These are phyloP conservation scores for Plemyria rubiginata DNA, from an alignment of 2,888 invertebrate genomes.

Conservation along the genomic window DNA sequence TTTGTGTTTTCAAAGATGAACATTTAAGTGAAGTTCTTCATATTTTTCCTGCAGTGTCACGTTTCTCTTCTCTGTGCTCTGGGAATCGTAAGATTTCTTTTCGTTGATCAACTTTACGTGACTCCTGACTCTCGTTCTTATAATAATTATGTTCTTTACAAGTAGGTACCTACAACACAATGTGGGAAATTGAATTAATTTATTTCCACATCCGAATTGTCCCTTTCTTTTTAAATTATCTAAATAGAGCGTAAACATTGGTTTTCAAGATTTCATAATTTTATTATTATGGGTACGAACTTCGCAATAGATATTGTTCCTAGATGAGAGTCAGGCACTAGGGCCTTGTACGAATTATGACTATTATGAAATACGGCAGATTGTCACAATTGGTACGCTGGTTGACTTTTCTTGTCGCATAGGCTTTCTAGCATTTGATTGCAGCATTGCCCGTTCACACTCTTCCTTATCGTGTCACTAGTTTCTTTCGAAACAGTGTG, in stretches of 20 bases:
- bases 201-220: conserved; percentile 41
- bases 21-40: too few relatives aligned
- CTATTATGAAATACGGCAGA: conserved; percentile 43
- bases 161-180: conserved; percentile 21
- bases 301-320: conserved; percentile 40
- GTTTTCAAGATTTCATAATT: conserved; percentile 55
- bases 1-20: too few relatives aligned
- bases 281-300: conserved; percentile 41
- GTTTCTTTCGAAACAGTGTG: too few relatives aligned
- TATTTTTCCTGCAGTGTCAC: too few relatives aligned
- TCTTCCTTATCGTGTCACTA: too few relatives aligned
- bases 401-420: background rate
- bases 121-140: conserved; percentile 32
- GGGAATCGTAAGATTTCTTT: conserved; percentile 6
- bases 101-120: conserved; percentile 19
- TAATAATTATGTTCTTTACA: conserved; percentile 29
- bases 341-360: conserved; percentile 56
- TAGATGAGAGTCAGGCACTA: conserved; percentile 21
- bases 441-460: too few relatives aligned
- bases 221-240: conserved; percentile 56
- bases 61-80: background rate
- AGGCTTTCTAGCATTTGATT: background rate
- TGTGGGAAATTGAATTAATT: conserved; percentile 52
- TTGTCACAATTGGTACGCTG: background rate
- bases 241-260: conserved; percentile 64